Evolutionary conservation across 2,888 invertebrate genomes (phyloP).

Genomic region (Baccha elongata): DNA sequence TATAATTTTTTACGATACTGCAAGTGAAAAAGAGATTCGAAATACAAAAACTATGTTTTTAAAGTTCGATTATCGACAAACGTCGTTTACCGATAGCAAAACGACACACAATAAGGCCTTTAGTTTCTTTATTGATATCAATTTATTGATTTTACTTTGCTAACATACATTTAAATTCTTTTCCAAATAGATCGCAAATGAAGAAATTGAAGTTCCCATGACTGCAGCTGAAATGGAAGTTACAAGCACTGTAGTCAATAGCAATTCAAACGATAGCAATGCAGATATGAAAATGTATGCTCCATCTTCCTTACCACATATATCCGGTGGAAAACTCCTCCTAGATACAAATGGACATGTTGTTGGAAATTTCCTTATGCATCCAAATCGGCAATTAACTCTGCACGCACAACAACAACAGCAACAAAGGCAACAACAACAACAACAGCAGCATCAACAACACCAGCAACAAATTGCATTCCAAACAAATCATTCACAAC

Average conservation of each 20-base stretch:
- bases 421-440: slow-evolving; percentile 74
- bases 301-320: slow-evolving; percentile 57
- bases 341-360: slow-evolving; percentile 81
- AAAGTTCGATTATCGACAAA: too few relatives aligned
- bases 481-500: slow-evolving; percentile 65
- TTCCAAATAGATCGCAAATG: slow-evolving; percentile 48
- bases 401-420: slow-evolving; percentile 74
- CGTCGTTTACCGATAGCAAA: too few relatives aligned
- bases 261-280: slow-evolving; percentile 80
- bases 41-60: too few relatives aligned
- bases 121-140: too few relatives aligned
- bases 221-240: slow-evolving; percentile 85
- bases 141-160: too few relatives aligned
- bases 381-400: slow-evolving; percentile 66
- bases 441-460: slow-evolving; percentile 76
- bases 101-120: too few relatives aligned
- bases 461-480: slow-evolving; percentile 74
- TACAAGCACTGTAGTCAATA: slow-evolving; percentile 83
- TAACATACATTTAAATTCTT: slow-evolving; percentile 1
- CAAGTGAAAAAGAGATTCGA: too few relatives aligned
- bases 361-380: slow-evolving; percentile 80
- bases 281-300: slow-evolving; percentile 79
- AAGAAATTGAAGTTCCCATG: slow-evolving; percentile 82
- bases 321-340: slow-evolving; percentile 77
- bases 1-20: too few relatives aligned